Percentiles rank a stretch among this genome's conserved stretches.
Evolutionary conservation across 2,113 vertebrate genomes (phyloP).

Genomic region (Hucho hucho): DNA sequence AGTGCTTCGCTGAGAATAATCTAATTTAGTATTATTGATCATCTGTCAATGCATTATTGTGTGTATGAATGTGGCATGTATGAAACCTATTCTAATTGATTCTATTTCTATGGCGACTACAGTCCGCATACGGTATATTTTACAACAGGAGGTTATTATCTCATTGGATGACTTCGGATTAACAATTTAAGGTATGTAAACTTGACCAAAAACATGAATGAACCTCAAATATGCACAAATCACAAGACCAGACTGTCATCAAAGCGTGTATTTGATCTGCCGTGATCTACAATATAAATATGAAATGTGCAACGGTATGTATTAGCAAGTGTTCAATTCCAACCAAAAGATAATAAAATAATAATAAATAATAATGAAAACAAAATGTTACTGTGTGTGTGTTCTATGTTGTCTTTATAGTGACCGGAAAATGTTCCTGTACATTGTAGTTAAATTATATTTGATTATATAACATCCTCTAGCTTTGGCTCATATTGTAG

Average conservation of each 20-base stretch:
- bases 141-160: too few relatives aligned
- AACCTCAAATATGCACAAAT: slow-evolving; percentile 16
- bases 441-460: neutral
- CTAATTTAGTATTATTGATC: neutral
- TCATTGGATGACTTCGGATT: too few relatives aligned
- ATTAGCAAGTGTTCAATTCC: slow-evolving; percentile 13
- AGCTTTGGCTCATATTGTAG: too few relatives aligned
- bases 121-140: too few relatives aligned
- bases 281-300: slow-evolving; percentile 25
- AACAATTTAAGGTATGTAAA: too few relatives aligned
- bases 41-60: slow-evolving; percentile 5
- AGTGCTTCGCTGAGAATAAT: neutral
- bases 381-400: neutral
- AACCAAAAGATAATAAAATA: slow-evolving; percentile 39
- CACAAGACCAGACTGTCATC: slow-evolving; percentile 23
- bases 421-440: neutral
- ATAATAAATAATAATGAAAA: slow-evolving; percentile 24
- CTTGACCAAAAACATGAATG: too few relatives aligned
- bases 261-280: slow-evolving; percentile 28
- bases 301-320: slow-evolving; percentile 24
- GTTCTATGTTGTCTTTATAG: neutral
- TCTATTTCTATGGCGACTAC: too few relatives aligned
- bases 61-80: slow-evolving; percentile 9
- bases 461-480: too few relatives aligned
- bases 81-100: too few relatives aligned